phyloP scores from a whole-genome alignment of 2,113 vertebrate genomes.

The Pomatostomus ruficeps region DNA sequence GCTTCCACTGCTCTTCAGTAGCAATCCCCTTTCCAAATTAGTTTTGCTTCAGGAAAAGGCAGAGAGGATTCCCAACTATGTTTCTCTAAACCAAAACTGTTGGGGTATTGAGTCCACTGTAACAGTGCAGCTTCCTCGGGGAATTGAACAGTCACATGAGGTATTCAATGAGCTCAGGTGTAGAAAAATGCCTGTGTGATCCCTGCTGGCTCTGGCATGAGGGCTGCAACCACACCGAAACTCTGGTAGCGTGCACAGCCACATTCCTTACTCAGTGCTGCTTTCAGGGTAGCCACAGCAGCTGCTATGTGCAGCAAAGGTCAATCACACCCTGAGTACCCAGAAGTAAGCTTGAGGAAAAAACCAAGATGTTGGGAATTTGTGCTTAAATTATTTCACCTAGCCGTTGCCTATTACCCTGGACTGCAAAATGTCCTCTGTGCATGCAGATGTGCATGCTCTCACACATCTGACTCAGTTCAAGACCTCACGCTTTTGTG shows the following conservation, averaged over 20 bases:
- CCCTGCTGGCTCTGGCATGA: not conserved
- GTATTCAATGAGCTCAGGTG: not conserved
- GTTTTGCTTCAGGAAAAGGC: not conserved
- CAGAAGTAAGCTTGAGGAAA: not conserved
- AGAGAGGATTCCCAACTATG: not conserved
- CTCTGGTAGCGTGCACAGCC: not conserved
- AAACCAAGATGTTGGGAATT: not conserved
- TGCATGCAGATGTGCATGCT: not conserved
- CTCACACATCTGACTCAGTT: not conserved
- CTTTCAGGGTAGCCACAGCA: accelerated
- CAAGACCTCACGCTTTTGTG: not conserved
- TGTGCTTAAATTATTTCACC: not conserved
- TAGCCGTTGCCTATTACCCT: accelerated
- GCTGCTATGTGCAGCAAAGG: not conserved
- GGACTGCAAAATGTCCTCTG: not conserved
- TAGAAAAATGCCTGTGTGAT: not conserved
- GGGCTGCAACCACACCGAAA: not conserved
- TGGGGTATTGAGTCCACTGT: not conserved
- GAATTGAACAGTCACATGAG: not conserved
- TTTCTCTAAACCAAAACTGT: not conserved
- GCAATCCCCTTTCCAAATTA: not conserved
- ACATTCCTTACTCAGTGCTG: accelerated
- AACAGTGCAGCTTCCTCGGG: not conserved
- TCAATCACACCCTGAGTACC: not conserved
- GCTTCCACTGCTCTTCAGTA: not conserved